Evolutionary conservation across 1,140 invertebrate genomes (phyloP), one percentile per base, ranked within the genome.

Genomic region (Diabrotica undecimpunctata): DNA sequence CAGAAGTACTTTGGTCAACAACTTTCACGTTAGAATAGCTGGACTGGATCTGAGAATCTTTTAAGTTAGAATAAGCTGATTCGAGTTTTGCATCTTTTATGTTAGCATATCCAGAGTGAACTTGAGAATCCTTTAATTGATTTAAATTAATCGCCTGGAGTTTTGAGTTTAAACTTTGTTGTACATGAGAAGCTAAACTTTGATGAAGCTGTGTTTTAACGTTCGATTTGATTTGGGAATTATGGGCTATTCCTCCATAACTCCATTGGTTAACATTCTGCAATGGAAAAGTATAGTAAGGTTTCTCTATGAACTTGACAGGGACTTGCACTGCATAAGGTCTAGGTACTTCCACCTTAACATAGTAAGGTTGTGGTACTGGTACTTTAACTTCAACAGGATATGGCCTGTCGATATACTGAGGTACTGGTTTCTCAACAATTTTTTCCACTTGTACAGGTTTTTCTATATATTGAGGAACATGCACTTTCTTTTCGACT

Each of bases 261-360:
- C n/a, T 46, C 41, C 41, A 46, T 46, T 46, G 8, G 25, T 25
- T 25, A 25, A 25, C 25, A 46, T 46, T 46, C 8, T n/a, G 41
- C n/a, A 46, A 46, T 10, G 41, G 41, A 8, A 8, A 46, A 39
- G n/a, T 25, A 5, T 10, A n/a, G 54, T 55, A 55, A 9, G 58
- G 68, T 52, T 79, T 78, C 13, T 77, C 72, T 7, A 76, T 57
- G 14, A 73, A 77, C 51, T 75, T 78, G 6, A 72, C 77, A 65
- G 8, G 74, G 66, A 25, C 25, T 25, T 63, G 41, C 0, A 3
- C 13, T 46, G n/a, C 12, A 52, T 76, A 74, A 7, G 67, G 66
- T 61, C 71, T 68, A 35, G 72, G 66, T 9, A 71, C 61, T 61
- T 69, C 70, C 50, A 66, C 55, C 50, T 56, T 46, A 4, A 60